phyloP scores from a whole-genome alignment of 2,888 invertebrate genomes.

The Sarcophaga subvicina region DNA sequence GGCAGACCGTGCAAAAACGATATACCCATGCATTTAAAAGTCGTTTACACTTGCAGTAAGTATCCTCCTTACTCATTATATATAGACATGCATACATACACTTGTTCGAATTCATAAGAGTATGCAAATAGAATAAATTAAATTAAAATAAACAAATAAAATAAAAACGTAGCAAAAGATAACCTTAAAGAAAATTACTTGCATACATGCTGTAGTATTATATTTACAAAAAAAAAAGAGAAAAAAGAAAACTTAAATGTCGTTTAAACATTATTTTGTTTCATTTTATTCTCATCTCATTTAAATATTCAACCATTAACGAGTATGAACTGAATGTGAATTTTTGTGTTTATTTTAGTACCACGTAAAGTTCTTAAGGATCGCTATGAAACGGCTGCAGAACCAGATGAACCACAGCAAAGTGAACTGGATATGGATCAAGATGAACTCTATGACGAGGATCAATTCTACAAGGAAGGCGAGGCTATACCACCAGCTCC shows the following conservation, averaged over 20 bases:
- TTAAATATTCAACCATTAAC: no score
- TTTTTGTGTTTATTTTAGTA: slow-evolving; percentile 83
- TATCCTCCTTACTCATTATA: slow-evolving; percentile 70
- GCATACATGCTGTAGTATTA: no score
- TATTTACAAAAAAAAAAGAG: not conserved
- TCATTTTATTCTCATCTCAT: not conserved
- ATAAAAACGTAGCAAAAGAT: no score
- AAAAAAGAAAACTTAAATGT: slow-evolving; percentile 22
- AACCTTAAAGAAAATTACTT: no score
- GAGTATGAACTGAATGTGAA: not conserved
- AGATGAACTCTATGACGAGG: slow-evolving; percentile 83
- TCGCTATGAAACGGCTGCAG: slow-evolving; percentile 90
- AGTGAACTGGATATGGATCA: slow-evolving; percentile 82
- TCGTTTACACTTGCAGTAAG: slow-evolving; percentile 94
- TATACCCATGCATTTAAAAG: slow-evolving; percentile 92
- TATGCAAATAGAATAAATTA: slow-evolving; percentile 44
- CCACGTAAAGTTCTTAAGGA: slow-evolving; percentile 92
- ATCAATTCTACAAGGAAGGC: slow-evolving; percentile 84
- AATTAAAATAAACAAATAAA: not conserved
- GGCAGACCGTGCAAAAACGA: slow-evolving; percentile 91
- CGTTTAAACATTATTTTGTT: slow-evolving; percentile 6
- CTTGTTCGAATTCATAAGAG: not conserved
- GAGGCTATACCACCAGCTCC: slow-evolving; percentile 84
- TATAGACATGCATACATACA: slow-evolving; percentile 25
- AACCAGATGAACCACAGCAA: slow-evolving; percentile 88